A percentile compares a stretch with the other conserved stretches of the same genome.
Conservation (phyloP, 2,797 vertebrate genomes). For the Esox masquinongy region DNA sequence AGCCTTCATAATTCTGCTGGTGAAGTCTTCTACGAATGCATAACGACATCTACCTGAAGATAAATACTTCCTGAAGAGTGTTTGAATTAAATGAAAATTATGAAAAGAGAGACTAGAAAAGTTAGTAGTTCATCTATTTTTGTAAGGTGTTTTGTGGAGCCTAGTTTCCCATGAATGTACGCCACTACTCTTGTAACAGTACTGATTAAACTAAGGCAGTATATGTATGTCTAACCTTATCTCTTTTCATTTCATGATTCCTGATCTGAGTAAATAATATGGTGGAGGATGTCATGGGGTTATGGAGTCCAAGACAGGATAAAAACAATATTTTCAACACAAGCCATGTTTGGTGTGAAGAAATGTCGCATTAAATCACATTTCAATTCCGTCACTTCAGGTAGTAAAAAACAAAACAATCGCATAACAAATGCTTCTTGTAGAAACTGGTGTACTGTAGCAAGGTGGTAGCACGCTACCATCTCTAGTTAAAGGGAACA, state of each 20-base stretch:
- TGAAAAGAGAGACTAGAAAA: no score
- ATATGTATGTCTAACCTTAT: not conserved
- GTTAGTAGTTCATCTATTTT: no score
- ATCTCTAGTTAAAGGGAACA: no score
- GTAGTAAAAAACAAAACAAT: not conserved
- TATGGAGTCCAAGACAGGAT: not conserved
- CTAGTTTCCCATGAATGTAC: no score
- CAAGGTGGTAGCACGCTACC: no score
- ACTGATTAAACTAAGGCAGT: not conserved
- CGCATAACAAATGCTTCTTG: not conserved
- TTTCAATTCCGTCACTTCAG: not conserved
- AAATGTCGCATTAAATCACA: not conserved
- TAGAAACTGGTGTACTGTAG: not conserved
- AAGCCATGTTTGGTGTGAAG: not conserved
- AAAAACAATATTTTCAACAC: not conserved
- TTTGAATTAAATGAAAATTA: no score
- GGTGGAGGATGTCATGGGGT: no score
- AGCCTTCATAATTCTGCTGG: no score
- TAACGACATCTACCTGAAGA: no score
- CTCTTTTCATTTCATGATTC: not conserved
- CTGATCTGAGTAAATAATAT: not conserved
- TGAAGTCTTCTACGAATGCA: no score
- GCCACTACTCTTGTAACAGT: not conserved
- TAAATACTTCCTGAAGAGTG: no score
- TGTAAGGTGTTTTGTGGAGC: no score